Evolutionary conservation across 2,113 vertebrate genomes (phyloP).

Genomic region (Cyphomyrus discorhynchus): DNA sequence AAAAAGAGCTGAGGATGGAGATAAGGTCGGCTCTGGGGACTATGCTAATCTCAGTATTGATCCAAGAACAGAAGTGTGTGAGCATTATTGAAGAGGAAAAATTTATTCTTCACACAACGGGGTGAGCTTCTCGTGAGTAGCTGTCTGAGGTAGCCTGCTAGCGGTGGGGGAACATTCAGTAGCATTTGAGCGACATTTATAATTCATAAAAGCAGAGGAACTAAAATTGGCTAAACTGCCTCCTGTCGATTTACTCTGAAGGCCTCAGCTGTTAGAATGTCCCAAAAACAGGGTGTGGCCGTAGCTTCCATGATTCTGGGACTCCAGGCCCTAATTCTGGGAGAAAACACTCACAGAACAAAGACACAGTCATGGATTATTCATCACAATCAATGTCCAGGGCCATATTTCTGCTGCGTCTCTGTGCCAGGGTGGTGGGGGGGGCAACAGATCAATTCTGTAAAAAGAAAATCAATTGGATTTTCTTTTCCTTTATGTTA

Average conservation of each 20-base stretch:
- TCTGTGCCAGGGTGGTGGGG: not conserved
- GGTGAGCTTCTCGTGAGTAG: not conserved
- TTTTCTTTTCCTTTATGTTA: slow-evolving; percentile 3
- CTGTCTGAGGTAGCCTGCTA: not conserved
- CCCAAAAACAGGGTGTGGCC: not conserved
- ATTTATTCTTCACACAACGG: not conserved
- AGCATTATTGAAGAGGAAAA: not conserved
- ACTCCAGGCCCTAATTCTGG: not conserved
- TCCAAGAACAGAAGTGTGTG: not conserved
- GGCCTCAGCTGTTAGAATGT: not conserved
- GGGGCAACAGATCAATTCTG: slow-evolving; percentile 22
- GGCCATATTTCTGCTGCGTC: slow-evolving; percentile 33
- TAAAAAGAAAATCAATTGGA: slow-evolving; percentile 29
- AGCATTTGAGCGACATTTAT: not conserved
- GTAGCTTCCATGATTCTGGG: not conserved
- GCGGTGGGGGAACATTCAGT: not conserved
- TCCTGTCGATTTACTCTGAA: not conserved
- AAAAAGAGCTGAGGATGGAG: not conserved
- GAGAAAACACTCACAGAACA: slow-evolving; percentile 16
- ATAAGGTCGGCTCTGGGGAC: not conserved
- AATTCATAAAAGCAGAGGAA: not conserved
- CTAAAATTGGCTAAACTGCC: not conserved
- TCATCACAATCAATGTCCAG: slow-evolving; percentile 46
- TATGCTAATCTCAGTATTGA: not conserved
- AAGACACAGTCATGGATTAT: slow-evolving; percentile 53